Percentiles rank a stretch among this genome's conserved stretches.
Evolutionary conservation across 2,113 vertebrate species (phyloP).

Genomic region (Festucalex cinctus): DNA sequence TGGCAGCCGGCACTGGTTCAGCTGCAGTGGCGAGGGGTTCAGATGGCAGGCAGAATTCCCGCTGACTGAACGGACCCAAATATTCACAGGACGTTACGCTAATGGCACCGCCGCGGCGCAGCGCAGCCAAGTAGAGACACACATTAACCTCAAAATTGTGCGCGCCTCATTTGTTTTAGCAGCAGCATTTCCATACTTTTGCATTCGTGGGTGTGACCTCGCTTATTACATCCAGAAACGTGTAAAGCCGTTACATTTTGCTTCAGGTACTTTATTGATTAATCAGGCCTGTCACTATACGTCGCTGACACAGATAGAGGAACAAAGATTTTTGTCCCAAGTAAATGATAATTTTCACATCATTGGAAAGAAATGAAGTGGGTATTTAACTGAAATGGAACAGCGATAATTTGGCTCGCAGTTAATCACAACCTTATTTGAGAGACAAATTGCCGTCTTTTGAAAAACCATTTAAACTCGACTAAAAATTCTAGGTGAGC

Average conservation of each 20-base stretch:
- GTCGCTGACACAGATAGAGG: background rate
- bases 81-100: background rate
- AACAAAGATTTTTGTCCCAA: background rate
- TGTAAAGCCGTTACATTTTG: background rate
- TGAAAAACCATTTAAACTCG: background rate
- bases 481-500: background rate
- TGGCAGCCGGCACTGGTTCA: slow-evolving; percentile 40
- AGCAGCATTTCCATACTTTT: background rate
- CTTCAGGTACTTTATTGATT: too few relatives aligned
- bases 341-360: background rate
- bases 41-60: slow-evolving; percentile 45
- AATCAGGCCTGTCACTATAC: background rate
- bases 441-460: background rate
- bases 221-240: background rate
- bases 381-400: too few relatives aligned
- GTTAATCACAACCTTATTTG: background rate
- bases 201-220: background rate
- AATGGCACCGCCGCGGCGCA: background rate
- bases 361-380: background rate
- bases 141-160: background rate
- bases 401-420: too few relatives aligned
- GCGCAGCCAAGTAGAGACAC: background rate
- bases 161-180: background rate
- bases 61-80: background rate
- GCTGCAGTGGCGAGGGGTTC: slow-evolving; percentile 39